Evolutionary conservation across 1,140 invertebrate genomes (phyloP).

Genomic region (Portunus trituberculatus): DNA sequence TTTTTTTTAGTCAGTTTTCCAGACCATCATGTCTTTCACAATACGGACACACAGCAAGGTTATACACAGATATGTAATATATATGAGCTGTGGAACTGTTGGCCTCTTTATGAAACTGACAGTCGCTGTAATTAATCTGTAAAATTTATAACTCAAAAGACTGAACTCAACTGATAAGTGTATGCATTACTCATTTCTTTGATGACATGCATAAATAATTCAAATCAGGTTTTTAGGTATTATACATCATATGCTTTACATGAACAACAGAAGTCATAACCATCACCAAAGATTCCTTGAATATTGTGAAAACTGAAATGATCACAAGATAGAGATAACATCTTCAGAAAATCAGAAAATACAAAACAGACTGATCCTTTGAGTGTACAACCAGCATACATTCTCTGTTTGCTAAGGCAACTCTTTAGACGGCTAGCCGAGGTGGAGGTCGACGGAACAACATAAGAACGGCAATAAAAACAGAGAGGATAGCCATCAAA

Average conservation of each 20-base stretch:
- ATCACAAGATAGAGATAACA: not conserved
- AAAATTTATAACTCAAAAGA: too few relatives aligned
- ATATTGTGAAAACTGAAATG: not conserved
- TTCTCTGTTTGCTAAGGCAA: not conserved
- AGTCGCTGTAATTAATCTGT: too few relatives aligned
- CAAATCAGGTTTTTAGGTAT: not conserved
- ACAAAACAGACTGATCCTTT: not conserved
- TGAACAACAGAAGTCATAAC: not conserved
- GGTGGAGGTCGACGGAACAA: constrained; percentile 86
- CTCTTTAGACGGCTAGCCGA: constrained; percentile 41
- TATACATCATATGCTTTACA: not conserved
- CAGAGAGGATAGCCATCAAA: constrained; percentile 90
- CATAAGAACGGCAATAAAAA: constrained; percentile 90
- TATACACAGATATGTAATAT: too few relatives aligned
- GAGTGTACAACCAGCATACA: not conserved
- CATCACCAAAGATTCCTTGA: not conserved
- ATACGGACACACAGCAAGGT: too few relatives aligned
- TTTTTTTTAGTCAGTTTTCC: too few relatives aligned
- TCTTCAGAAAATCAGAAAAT: not conserved
- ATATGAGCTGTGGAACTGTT: too few relatives aligned
- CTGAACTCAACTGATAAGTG: too few relatives aligned
- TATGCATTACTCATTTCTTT: not conserved
- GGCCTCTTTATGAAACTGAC: too few relatives aligned
- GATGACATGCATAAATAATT: not conserved
- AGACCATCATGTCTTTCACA: too few relatives aligned